A percentile compares a stretch with the other conserved stretches of the same genome.
These are phyloP conservation scores for Epirrhoe tristata DNA, from an alignment of 2,888 invertebrate genomes.

Conservation along the genomic window DNA sequence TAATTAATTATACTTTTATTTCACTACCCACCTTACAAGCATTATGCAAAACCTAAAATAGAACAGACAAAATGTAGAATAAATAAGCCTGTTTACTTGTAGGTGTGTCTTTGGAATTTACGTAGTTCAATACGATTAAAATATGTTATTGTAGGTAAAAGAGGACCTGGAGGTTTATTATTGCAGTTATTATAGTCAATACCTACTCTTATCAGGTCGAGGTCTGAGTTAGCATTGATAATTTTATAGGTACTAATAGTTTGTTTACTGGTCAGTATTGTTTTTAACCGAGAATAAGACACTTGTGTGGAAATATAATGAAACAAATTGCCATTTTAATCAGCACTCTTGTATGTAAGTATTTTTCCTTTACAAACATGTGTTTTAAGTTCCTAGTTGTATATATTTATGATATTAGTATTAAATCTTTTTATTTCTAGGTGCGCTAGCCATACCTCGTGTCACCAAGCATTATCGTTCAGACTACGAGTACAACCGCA, in stretches of 20 bases:
- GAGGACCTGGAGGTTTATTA: background rate
- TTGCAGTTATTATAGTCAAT: background rate
- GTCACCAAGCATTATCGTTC: slow-evolving; percentile 54
- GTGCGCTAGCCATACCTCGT: slow-evolving; percentile 32
- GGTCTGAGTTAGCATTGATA: slow-evolving; percentile 6
- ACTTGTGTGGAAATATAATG: slow-evolving; percentile 37
- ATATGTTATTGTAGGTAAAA: background rate
- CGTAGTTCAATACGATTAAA: too few species aligned
- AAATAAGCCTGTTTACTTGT: too few species aligned
- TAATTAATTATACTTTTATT: slow-evolving; percentile 65
- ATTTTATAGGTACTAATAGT: background rate
- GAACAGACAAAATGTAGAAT: too few species aligned
- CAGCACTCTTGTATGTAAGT: slow-evolving; percentile 50
- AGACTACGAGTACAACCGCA: slow-evolving; percentile 64
- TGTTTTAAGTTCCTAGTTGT: background rate
- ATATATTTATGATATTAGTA: background rate
- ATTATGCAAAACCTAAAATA: too few species aligned
- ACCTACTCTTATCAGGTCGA: slow-evolving; percentile 16
- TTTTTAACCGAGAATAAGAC: slow-evolving; percentile 6
- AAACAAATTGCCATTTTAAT: slow-evolving; percentile 39
- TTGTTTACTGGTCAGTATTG: slow-evolving; percentile 8
- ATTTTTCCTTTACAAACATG: slow-evolving; percentile 4
- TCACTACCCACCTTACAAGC: background rate
- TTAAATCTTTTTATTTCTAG: slow-evolving; percentile 28
- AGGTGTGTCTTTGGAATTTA: too few species aligned